phyloP scores from a whole-genome alignment of 2,888 invertebrate genomes.

The Argynnis bischoffii region DNA sequence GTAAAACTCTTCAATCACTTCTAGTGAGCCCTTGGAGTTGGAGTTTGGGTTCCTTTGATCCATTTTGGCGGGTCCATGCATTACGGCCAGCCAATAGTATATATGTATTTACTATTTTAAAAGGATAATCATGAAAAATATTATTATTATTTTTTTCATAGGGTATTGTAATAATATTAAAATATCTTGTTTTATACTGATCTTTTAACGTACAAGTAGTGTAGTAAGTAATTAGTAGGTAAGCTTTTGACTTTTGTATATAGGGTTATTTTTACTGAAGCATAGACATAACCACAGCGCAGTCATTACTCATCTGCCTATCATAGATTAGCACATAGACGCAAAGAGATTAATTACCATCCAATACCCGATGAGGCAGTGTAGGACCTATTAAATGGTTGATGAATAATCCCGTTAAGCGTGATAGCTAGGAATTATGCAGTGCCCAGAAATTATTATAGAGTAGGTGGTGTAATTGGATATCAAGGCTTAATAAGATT shows the following conservation, averaged over 20 bases:
- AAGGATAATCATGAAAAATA: too few relatives aligned
- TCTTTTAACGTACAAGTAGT: background rate
- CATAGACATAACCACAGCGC: slow-evolving; percentile 43
- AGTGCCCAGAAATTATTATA: slow-evolving; percentile 23
- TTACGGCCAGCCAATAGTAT: too few relatives aligned
- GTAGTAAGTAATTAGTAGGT: slow-evolving; percentile 7
- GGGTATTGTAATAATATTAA: too few relatives aligned
- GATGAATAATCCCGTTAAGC: slow-evolving; percentile 40
- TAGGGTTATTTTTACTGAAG: slow-evolving; percentile 25
- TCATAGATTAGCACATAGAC: slow-evolving; percentile 65
- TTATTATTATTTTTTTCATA: too few relatives aligned
- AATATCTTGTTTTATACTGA: too few relatives aligned
- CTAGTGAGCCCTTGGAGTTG: too few relatives aligned
- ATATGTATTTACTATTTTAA: too few relatives aligned
- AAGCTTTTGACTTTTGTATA: background rate
- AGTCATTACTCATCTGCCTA: slow-evolving; percentile 64
- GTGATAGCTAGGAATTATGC: slow-evolving; percentile 23
- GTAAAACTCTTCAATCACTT: too few relatives aligned
- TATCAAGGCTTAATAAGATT: slow-evolving; percentile 28
- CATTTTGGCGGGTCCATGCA: too few relatives aligned
- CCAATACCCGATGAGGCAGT: slow-evolving; percentile 45
- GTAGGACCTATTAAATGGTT: slow-evolving; percentile 41
- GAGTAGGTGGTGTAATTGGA: slow-evolving; percentile 32
- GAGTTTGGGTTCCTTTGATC: too few relatives aligned
- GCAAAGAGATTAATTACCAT: slow-evolving; percentile 59